Evolutionary conservation across 2,888 invertebrate genomes (phyloP).

Genomic region (Diaperis boleti): DNA sequence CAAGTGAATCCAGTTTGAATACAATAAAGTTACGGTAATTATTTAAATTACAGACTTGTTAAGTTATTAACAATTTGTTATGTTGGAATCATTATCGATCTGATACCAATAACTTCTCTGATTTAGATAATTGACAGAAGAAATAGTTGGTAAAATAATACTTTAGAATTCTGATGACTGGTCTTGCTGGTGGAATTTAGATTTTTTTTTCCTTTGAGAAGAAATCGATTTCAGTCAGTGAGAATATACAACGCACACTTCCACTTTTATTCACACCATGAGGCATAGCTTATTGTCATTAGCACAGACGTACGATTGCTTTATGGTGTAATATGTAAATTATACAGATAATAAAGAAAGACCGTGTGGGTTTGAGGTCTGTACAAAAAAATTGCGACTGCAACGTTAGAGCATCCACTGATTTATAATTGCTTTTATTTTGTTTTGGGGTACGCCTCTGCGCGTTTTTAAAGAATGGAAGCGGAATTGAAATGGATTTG

Average conservation of each 20-base stretch:
- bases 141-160: too few species aligned
- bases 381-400: conserved; percentile 5
- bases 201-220: not conserved
- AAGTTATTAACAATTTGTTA: conserved; percentile 34
- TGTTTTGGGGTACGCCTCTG: not conserved
- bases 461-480: too few species aligned
- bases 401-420: not conserved
- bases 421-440: conserved; percentile 1
- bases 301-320: conserved; percentile 18
- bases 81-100: conserved; percentile 28
- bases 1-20: conserved; percentile 28
- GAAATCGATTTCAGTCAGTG: not conserved
- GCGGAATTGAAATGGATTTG: too few species aligned
- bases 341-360: conserved; percentile 25
- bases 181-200: not conserved
- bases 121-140: too few species aligned
- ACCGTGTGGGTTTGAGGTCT: not conserved
- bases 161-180: not conserved
- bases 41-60: conserved; percentile 36
- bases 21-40: conserved; percentile 38
- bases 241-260: not conserved
- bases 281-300: conserved; percentile 6
- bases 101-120: too few species aligned
- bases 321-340: conserved; percentile 33
- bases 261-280: conserved; percentile 15